Conservation (phyloP, 1,140 invertebrate species). For the Drosophila hydei region DNA sequence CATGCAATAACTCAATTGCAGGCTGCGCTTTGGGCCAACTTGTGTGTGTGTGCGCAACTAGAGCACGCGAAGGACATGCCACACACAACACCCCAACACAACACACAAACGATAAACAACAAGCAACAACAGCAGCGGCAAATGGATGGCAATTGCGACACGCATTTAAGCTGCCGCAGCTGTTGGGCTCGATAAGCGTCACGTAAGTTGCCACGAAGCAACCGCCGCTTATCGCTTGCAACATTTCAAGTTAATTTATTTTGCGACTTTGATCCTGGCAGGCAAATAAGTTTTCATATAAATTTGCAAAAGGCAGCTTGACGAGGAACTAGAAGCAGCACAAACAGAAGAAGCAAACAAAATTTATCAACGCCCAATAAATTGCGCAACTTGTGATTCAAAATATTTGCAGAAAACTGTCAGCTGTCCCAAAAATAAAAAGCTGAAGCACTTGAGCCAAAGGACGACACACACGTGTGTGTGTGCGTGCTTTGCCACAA, state of each 20-base stretch:
- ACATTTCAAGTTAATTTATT: conserved; percentile 73
- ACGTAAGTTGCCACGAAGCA: conserved; percentile 51
- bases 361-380: conserved; percentile 70
- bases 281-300: conserved; percentile 70
- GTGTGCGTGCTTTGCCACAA: conserved; percentile 23
- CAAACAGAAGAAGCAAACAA: neutral
- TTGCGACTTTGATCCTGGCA: conserved; percentile 62
- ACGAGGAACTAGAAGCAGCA: neutral
- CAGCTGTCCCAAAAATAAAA: conserved; percentile 17
- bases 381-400: conserved; percentile 67
- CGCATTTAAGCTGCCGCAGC: conserved; percentile 25
- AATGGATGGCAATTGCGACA: conserved; percentile 20
- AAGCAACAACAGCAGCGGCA: neutral
- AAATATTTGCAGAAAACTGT: conserved; percentile 60
- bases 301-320: conserved; percentile 55
- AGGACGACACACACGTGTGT: conserved; percentile 4
- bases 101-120: neutral
- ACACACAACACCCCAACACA: neutral
- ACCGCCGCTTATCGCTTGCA: conserved; percentile 54
- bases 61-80: conserved; percentile 47
- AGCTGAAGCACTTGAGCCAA: conserved; percentile 6
- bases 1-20: conserved; percentile 78
- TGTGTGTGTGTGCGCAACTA: conserved; percentile 21
- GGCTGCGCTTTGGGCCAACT: conserved; percentile 30
- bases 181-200: conserved; percentile 49